These are phyloP conservation scores for Julus scanicus DNA, from an alignment of 2,888 invertebrate genomes.

Conservation along the genomic window DNA sequence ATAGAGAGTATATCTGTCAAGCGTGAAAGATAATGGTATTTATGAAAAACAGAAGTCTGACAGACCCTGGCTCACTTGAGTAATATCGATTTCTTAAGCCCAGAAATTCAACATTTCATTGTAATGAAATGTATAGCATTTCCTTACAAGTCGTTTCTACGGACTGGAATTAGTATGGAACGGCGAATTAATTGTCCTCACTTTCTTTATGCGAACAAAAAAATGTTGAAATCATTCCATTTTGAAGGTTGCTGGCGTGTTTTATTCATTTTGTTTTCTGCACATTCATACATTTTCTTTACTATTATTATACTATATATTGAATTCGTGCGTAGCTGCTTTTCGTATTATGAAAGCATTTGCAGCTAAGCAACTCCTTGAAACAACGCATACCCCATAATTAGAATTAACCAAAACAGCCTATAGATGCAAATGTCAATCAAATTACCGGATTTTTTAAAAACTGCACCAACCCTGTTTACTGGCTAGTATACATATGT, in stretches of 20 bases:
- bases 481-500: no score
- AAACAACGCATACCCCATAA: constrained; percentile 8
- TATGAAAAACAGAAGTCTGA: neutral
- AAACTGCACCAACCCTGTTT: neutral
- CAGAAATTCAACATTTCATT: neutral
- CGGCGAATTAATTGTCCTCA: constrained; percentile 12
- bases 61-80: neutral
- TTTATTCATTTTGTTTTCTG: constrained; percentile 27
- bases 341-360: neutral
- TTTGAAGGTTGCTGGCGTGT: neutral
- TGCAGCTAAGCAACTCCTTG: neutral
- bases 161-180: neutral
- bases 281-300: constrained; percentile 15
- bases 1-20: neutral
- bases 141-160: neutral
- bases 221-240: neutral
- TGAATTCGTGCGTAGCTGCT: neutral
- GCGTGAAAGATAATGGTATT: neutral
- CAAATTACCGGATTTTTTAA: neutral
- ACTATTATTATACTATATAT: neutral
- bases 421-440: neutral
- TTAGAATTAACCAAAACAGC: constrained; percentile 22
- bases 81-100: neutral
- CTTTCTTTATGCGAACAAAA: neutral
- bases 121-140: neutral